phyloP scores from a whole-genome alignment of 2,113 vertebrate genomes.

The Thermophis baileyi region DNA sequence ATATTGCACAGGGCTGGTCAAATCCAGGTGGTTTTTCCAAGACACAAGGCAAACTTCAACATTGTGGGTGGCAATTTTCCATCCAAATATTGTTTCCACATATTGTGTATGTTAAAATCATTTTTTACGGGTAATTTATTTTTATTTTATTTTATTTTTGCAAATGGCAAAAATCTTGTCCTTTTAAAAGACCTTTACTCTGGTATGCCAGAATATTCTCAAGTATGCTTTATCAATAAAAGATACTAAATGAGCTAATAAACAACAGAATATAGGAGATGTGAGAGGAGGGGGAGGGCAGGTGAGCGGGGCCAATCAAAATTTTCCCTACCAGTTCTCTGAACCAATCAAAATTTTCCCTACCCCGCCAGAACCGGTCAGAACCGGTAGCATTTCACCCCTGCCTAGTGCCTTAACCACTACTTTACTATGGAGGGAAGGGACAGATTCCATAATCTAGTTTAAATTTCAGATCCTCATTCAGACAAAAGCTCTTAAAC shows the following conservation, averaged over 20 bases:
- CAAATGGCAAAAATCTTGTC: background rate
- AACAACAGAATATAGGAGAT: too few species aligned
- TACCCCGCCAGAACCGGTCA: too few species aligned
- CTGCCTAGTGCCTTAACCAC: background rate
- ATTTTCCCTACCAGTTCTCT: too few species aligned
- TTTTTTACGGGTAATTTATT: background rate
- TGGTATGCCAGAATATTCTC: background rate
- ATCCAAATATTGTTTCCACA: background rate
- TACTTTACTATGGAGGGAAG: constrained; percentile 42
- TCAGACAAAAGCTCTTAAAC: constrained; percentile 53
- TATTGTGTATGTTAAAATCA: background rate
- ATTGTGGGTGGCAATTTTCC: background rate
- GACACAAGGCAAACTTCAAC: background rate
- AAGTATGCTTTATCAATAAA: background rate
- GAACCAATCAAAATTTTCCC: too few species aligned
- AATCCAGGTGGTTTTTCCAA: background rate
- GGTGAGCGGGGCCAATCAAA: too few species aligned
- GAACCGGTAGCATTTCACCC: too few species aligned
- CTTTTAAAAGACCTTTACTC: background rate
- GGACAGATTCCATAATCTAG: constrained; percentile 44
- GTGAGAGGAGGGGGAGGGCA: too few species aligned
- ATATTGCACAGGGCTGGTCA: background rate
- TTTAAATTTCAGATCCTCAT: constrained; percentile 56
- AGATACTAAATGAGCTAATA: too few species aligned
- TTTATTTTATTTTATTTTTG: background rate